Evolutionary conservation across 2,113 vertebrate genomes (phyloP), one percentile per base, ranked within the genome.

Genomic region (Neogobius melanostomus): DNA sequence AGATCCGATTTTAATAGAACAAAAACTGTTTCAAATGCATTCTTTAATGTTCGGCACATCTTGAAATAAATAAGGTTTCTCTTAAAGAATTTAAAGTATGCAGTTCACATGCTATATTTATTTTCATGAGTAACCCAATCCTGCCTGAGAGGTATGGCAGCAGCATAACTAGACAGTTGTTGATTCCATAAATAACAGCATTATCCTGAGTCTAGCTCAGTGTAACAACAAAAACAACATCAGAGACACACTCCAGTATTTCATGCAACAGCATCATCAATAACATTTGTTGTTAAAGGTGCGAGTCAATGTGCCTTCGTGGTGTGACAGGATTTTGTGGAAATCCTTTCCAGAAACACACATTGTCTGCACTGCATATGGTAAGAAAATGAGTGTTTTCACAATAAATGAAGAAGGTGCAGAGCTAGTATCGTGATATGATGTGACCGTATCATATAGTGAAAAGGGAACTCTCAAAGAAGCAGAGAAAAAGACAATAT

Each of bases 281-380:
- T 11, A 10, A 21, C 4, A 0, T 63, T 66, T 49, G 1, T 5
- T 61, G 11, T 48, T 87, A 1, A 69, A 97, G 95, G 80, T 95
- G 67, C 87, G 93, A 66, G 91, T 95, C 65, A 95, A 94, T 0
- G 95, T 94, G 36, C 95, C 95, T 5, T 96, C 94, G 0, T 96
- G 95, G 95, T 95, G 95, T 43, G 95, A 97, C 74, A 90, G 95
- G 64, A 88, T 97, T 86, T 89, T 97, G 43, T 95, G 94, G 95
- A 96, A 94, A 87, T 95, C 95, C 2, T 95, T 94, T 86, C 94
- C 94, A 0, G 94, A 95, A 77, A 95, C 92, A 0, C 92, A 96
- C 16, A 51, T 94, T 17, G 61, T 85, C 63, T 96, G 95, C 80
- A 94, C 92, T 17, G 92, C 95, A 42, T 97, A 97, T 0, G 95